Percentiles rank a stretch among this genome's conserved stretches.
Conservation (phyloP, 2,888 invertebrate species). For the Diabrotica balteata region DNA sequence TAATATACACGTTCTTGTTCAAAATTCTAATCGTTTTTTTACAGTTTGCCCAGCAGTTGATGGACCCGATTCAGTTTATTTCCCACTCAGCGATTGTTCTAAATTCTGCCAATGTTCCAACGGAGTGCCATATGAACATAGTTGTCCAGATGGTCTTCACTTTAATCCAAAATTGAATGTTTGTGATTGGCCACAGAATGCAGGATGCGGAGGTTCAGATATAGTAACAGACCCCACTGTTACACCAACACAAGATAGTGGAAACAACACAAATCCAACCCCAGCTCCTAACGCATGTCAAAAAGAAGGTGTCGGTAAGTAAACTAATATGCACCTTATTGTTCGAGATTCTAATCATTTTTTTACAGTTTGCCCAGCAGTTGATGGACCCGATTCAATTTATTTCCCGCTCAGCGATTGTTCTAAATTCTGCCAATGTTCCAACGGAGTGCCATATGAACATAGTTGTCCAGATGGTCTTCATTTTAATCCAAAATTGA, state of each 20-base stretch:
- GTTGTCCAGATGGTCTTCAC: slow-evolving; percentile 42
- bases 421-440: slow-evolving; percentile 36
- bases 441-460: slow-evolving; percentile 30
- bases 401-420: slow-evolving; percentile 31
- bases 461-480: slow-evolving; percentile 32
- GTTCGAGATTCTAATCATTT: background rate
- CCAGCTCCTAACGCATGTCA: background rate
- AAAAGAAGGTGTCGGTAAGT: background rate
- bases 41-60: slow-evolving; percentile 38
- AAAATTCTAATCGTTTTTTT: background rate
- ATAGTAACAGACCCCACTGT: no score
- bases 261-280: background rate
- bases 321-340: background rate
- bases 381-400: slow-evolving; percentile 30
- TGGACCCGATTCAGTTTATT: slow-evolving; percentile 31
- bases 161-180: slow-evolving; percentile 40
- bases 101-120: slow-evolving; percentile 42
- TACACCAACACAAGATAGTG: background rate
- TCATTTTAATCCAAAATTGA: slow-evolving; percentile 33
- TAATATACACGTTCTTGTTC: background rate
- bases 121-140: slow-evolving; percentile 39
- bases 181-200: slow-evolving; percentile 43
- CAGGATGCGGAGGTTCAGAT: slow-evolving; percentile 33
- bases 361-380: slow-evolving; percentile 24
- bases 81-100: slow-evolving; percentile 34